Base-by-base conservation (phyloP, 2,113 vertebrate species). In the Alouatta palliata region DNA sequence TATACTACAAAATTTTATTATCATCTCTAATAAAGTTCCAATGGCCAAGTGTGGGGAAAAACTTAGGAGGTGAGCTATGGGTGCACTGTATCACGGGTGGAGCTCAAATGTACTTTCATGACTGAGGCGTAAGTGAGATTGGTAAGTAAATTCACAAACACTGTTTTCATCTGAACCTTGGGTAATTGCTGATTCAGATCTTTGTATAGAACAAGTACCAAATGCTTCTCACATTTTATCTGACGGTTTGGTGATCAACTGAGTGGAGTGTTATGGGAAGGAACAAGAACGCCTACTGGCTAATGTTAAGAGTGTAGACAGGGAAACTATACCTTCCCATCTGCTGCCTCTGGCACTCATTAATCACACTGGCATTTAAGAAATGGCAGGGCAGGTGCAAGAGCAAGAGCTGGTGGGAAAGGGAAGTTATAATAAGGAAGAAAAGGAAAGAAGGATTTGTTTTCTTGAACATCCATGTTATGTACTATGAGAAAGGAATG, bases 271-370 rank as follows among this genome's bases (percentile, higher is more conserved):
- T 52, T 85, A 68, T 27, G 54, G 19, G 92, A 87, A 91, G 71
- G 70, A 94, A 97, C 83, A 96, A 98, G 73, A 77, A 87, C 61
- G 90, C 81, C 91, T 84, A 85, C 47, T n/a, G 61, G 66, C 58
- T 97, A 93, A 83, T 81, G 52, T 47, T 47, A 58, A 64, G 61
- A 94, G 27, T 79, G 16, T 88, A 96, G 86, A 71, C 14, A 77
- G 68, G 61, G 56, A 91, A 77, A 75, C n/a, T 70, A 87, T 81
- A 94, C 94, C 95, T 95, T 52, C 86, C 96, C 97, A 97, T 97
- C 94, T 97, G 95, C 73, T 95, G 35, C 75, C 68, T 95, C 89
- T 90, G 86, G 93, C 75, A 84, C 54, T 91, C 71, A 81, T 92
- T 91, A 93, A 91, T 76, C 56, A 93, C 49, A 32, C 37, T 97